Conservation (phyloP, 1,140 invertebrate genomes). For the Conus ventricosus region DNA sequence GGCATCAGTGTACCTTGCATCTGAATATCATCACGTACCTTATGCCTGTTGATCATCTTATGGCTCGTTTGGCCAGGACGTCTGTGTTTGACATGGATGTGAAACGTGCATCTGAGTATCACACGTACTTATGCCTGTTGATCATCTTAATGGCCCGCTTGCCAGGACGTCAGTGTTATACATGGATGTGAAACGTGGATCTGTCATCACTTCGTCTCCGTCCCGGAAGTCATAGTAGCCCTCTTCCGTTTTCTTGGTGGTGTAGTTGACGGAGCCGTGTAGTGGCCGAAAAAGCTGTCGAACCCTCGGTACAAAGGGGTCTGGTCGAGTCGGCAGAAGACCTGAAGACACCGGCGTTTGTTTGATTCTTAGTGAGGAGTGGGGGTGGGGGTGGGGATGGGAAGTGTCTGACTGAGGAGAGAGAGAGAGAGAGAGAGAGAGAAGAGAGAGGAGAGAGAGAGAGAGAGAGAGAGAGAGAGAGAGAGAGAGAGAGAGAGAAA, state of each 20-base stretch:
- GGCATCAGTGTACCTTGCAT: no score
- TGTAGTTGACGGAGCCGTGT: constrained; percentile 53
- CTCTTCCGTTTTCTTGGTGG: constrained; percentile 31
- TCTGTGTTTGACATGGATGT: background rate
- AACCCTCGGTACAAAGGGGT: constrained; percentile 62
- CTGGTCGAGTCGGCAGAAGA: constrained; percentile 59
- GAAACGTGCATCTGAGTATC: no score
- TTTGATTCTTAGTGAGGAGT: background rate
- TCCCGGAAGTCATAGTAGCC: constrained; percentile 22
- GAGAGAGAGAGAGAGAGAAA: no score
- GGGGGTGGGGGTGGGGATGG: no score
- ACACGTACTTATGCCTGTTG: no score
- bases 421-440: no score
- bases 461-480: no score
- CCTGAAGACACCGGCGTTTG: constrained; percentile 34
- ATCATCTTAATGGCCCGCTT: background rate
- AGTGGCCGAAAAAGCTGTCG: constrained; percentile 62
- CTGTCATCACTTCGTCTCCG: background rate
- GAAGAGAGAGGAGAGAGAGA: no score
- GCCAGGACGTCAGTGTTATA: background rate
- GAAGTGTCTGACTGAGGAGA: no score
- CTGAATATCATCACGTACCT: background rate
- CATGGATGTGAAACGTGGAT: background rate
- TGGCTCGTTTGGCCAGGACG: background rate
- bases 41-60: background rate